A percentile compares a stretch with the other conserved stretches of the same genome.
Conservation (phyloP, 1,140 invertebrate species). For the Asbolus verrucosus region DNA sequence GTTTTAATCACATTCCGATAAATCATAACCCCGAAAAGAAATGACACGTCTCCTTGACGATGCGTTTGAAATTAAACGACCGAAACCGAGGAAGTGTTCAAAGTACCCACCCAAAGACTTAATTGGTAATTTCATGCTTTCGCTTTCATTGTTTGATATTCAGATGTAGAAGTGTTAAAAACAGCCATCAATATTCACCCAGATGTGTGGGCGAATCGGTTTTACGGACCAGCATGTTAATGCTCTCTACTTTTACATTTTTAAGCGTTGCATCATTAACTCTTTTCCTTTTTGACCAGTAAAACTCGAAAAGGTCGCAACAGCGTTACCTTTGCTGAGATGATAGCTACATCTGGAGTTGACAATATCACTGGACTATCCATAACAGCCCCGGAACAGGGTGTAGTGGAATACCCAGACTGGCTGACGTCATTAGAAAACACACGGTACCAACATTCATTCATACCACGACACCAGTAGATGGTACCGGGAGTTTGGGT, state of each 20-base stretch:
- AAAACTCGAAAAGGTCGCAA: slow-evolving; percentile 57
- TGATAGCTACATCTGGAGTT: slow-evolving; percentile 59
- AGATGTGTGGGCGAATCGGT: neutral
- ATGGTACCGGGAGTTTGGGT: slow-evolving; percentile 26
- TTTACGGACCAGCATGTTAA: slow-evolving; percentile 15
- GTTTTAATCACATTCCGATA: slow-evolving; percentile 3
- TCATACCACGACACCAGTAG: slow-evolving; percentile 54
- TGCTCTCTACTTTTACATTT: neutral
- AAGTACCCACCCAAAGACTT: slow-evolving; percentile 12
- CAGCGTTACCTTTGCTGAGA: slow-evolving; percentile 65
- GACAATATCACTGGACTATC: slow-evolving; percentile 61
- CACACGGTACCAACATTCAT: slow-evolving; percentile 63
- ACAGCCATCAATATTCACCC: slow-evolving; percentile 16
- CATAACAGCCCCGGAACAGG: slow-evolving; percentile 60
- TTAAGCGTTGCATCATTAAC: neutral
- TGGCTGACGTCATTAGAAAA: slow-evolving; percentile 63
- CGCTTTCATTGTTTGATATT: slow-evolving; percentile 24
- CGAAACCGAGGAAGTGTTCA: slow-evolving; percentile 10
- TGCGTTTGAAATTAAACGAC: neutral
- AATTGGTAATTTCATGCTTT: slow-evolving; percentile 25
- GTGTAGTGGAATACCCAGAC: slow-evolving; percentile 64
- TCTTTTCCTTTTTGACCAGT: slow-evolving; percentile 49
- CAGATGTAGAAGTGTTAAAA: neutral
- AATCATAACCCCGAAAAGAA: slow-evolving; percentile 1
- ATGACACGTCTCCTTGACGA: slow-evolving; percentile 14